phyloP scores from a whole-genome alignment of 2,113 vertebrate genomes.

The Odontophorus gujanensis region DNA sequence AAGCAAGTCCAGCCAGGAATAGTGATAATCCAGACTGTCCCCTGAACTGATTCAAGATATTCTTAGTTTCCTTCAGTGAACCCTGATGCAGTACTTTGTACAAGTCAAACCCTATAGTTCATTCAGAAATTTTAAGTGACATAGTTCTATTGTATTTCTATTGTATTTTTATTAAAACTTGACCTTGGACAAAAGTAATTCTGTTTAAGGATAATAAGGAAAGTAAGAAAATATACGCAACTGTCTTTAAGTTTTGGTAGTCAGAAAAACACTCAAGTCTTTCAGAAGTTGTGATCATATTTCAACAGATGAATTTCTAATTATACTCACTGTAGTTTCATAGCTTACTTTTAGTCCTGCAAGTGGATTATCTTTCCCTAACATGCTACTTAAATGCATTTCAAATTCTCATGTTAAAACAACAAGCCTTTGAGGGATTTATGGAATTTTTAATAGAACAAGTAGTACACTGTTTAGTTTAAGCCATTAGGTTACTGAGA shows the following conservation, averaged over 20 bases:
- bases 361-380: not conserved
- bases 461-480: not conserved
- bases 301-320: not conserved
- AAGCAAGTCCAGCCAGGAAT: not conserved
- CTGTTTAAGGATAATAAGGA: not conserved
- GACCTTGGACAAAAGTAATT: not conserved
- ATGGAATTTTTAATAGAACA: not conserved
- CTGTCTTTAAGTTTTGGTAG: not conserved
- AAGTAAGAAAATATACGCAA: not conserved
- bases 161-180: not conserved
- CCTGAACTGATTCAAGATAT: not conserved
- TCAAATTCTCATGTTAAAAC: not conserved
- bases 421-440: not conserved
- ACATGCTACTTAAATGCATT: not conserved
- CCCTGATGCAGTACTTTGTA: not conserved
- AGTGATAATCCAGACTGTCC: not conserved
- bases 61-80: not conserved
- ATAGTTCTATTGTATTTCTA: not conserved
- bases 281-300: not conserved
- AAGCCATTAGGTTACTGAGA: not conserved
- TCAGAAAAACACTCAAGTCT: not conserved
- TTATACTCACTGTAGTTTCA: not conserved
- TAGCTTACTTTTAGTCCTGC: not conserved
- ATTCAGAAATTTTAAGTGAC: not conserved
- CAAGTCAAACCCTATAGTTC: not conserved